Base-by-base conservation (phyloP, 2,888 invertebrate genomes). In the Drosophila recens region DNA sequence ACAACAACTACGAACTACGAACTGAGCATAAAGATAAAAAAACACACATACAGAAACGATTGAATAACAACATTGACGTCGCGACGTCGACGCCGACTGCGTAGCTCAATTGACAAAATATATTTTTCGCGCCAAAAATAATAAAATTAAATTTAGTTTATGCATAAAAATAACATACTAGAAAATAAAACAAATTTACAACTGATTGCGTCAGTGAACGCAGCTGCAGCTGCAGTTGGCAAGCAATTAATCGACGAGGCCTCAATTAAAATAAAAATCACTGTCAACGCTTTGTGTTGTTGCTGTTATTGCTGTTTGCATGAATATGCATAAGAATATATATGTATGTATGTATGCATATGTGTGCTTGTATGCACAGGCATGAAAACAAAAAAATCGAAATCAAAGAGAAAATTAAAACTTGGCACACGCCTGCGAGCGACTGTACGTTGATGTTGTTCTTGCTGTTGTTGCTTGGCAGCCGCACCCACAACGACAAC, bases 401-500 rank as follows among this genome's bases (percentile, higher is more conserved):
- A 63, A 63, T 36, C 30, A 57, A 67, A 73, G 68, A 72, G 67
- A 71, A 72, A 67, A 67, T 61, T 59, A 63, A 75, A 80, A 67
- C 62, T 73, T 75, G 83, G 83, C 83, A 83, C 74, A 83, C 79
- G 82, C 72, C 73, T 72, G 75, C 36, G 52, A 59, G 49, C 69
- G 78, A 87, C 85, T 85, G 87, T 85, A 87, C 87, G 72, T 56
- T 43, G 9, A 42, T 67, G 62, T 66, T 65, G 52, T 73, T 73
- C 61, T 73, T 83, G 63, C 34, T 53, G 52, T 53, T 43, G 53
- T 53, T 68, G 67, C 46, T 65, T 48, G 52, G 54, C 67, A 74
- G 72, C 80, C 84, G 82, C 87, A 84, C 82, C 87, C 87, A 78
- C 87, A 87, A 82, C 87, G 84, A 84, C 84, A 64, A 78, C 78